phyloP scores from a whole-genome alignment of 2,797 vertebrate genomes.

The Poecilia gillii region DNA sequence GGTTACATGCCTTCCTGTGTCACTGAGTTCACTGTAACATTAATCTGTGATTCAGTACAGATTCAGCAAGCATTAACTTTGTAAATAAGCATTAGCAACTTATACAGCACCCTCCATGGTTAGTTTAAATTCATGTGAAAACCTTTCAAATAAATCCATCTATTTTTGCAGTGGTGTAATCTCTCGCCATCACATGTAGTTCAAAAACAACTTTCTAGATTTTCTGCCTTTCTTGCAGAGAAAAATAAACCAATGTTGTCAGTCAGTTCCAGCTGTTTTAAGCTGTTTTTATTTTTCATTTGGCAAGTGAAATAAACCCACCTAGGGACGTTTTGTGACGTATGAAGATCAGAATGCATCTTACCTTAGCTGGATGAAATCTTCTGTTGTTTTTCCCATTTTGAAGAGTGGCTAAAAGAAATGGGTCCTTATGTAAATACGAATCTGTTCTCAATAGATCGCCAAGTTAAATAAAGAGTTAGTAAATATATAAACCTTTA shows the following conservation, averaged over 20 bases:
- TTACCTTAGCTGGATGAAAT: background rate
- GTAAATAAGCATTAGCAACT: constrained; percentile 35
- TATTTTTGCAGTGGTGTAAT: background rate
- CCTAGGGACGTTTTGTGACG: background rate
- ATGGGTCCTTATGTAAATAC: background rate
- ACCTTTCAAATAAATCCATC: background rate
- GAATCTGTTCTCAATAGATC: too few relatives aligned
- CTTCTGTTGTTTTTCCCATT: background rate
- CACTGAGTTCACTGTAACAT: constrained; percentile 70
- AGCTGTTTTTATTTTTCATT: background rate
- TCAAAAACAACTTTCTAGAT: background rate
- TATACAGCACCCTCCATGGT: background rate
- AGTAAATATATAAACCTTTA: too few relatives aligned
- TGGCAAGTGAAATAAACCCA: background rate
- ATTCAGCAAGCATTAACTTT: constrained; percentile 68
- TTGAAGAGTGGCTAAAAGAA: background rate
- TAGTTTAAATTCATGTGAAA: background rate
- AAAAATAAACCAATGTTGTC: background rate
- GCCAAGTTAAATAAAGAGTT: too few relatives aligned
- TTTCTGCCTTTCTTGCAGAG: background rate
- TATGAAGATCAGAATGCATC: background rate
- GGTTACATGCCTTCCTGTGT: constrained; percentile 70
- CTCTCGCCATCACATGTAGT: background rate
- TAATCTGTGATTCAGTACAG: constrained; percentile 64
- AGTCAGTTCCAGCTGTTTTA: background rate